Evolutionary conservation across 2,888 invertebrate genomes (phyloP).

Genomic region (Spilarctia lutea): DNA sequence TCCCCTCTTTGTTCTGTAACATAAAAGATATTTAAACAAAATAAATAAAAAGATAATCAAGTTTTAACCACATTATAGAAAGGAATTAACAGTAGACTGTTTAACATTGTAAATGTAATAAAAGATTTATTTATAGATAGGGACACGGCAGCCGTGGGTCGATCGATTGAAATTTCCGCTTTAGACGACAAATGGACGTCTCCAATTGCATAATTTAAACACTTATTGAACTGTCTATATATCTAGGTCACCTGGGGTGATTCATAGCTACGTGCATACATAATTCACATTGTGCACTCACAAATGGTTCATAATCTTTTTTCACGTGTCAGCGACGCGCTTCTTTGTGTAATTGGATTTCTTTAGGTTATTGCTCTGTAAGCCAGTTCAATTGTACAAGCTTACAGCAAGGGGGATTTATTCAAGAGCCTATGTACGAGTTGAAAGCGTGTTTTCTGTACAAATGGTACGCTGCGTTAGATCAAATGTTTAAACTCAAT

Average conservation of each 20-base stretch:
- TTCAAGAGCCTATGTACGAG: constrained; percentile 30
- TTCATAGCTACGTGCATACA: constrained; percentile 49
- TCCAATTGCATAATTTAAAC: constrained; percentile 64
- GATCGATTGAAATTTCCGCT: constrained; percentile 54
- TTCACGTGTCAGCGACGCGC: constrained; percentile 62
- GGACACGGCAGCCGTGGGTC: constrained; percentile 24
- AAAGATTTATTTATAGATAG: constrained; percentile 37
- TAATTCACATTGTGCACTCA: constrained; percentile 44
- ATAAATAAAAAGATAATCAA: not conserved
- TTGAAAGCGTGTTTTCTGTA: constrained; percentile 44
- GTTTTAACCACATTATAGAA: constrained; percentile 11
- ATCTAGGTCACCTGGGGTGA: constrained; percentile 58
- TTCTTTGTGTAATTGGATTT: constrained; percentile 73
- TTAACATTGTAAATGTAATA: constrained; percentile 25
- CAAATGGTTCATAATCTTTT: constrained; percentile 63
- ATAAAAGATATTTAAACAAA: constrained; percentile 2
- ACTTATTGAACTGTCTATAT: constrained; percentile 52
- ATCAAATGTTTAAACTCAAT: constrained; percentile 52
- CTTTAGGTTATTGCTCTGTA: constrained; percentile 65
- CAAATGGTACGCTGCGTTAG: constrained; percentile 50
- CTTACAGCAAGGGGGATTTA: constrained; percentile 41
- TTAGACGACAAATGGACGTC: constrained; percentile 43
- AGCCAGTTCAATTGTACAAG: constrained; percentile 46
- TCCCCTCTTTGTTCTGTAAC: constrained; percentile 12
- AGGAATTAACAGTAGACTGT: constrained; percentile 12